Base-by-base conservation (phyloP, 2,113 vertebrate genomes). In the Hipposideros armiger region DNA sequence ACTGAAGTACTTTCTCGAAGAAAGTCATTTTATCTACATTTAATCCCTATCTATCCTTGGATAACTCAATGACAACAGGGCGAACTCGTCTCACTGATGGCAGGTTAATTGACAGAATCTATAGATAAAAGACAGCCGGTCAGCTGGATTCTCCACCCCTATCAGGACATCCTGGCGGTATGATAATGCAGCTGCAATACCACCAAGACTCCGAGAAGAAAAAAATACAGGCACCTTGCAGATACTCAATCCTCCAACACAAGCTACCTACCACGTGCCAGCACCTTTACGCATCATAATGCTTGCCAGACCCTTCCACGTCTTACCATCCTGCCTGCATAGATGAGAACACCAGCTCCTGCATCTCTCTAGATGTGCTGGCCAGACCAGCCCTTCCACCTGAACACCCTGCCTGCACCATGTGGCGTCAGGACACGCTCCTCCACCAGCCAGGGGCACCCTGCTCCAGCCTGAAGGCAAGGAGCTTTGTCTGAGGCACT, bases 1-100 rank as follows among this genome's bases (percentile, higher is more conserved):
- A 70, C 58, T 36, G 47, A 90, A 62, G 42, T 76, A 90, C 90
- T 90, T 70, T 66, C 74, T 76, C 78, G 56, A 74, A 76, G 69
- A 67, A 94, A 73, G 45, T 26, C 13, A 15, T 54, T 92, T 96
- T 67, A 93, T 93, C 83, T 91, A 28, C 45, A 87, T 76, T 66
- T 93, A 96, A 95, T 87, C 80, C 80, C 47, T 13, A n/a, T 50
- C 36, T 24, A 87, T 77, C 92, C 90, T 54, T 16, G 47, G 96
- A 80, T 84, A 91, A 87, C 50, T 91, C 60, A 76, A 32, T 47
- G 77, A 93, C 93, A 72, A 7, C 87, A 90, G 89, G 6, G 10
- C 62, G 64, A 86, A 66, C 73, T 69, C n/a, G 64, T 70, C 64
- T 80, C 56, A 70, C 50, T 82, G 90, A 84, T 54, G 72, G 85